Evolutionary conservation across 2,113 vertebrate genomes (phyloP).

Genomic region (Barbus barbus): DNA sequence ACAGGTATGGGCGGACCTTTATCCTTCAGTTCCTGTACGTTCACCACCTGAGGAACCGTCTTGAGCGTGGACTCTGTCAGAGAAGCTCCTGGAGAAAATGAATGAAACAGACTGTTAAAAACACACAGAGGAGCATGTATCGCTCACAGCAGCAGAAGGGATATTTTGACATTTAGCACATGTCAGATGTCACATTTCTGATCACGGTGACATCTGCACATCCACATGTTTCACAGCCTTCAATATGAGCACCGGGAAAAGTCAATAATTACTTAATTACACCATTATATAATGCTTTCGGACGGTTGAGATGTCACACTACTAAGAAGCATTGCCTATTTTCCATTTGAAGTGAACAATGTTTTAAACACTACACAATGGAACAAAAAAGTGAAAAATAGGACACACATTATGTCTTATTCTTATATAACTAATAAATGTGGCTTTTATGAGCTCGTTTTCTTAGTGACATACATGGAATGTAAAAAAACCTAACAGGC

Average conservation of each 20-base stretch:
- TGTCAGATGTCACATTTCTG: not conserved
- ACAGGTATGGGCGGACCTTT: conserved; percentile 65
- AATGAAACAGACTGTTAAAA: not conserved
- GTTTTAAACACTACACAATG: not conserved
- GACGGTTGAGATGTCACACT: not conserved
- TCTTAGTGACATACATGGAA: not conserved
- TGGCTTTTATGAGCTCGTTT: not conserved
- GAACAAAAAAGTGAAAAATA: not conserved
- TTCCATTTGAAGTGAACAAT: not conserved
- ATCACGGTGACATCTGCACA: not conserved
- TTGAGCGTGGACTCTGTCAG: conserved; percentile 90
- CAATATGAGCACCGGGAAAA: not conserved
- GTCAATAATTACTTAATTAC: not conserved
- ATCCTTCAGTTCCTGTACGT: conserved; percentile 85
- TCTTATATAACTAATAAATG: not conserved
- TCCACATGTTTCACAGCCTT: not conserved
- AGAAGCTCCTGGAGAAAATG: conserved; percentile 63
- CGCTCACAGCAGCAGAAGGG: not conserved
- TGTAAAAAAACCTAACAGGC: too few species aligned
- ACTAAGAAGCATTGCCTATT: not conserved
- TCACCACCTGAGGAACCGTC: conserved; percentile 89
- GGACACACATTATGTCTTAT: too few species aligned
- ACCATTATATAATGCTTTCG: not conserved
- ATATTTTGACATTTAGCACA: not conserved
- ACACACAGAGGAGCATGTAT: not conserved